These are phyloP conservation scores for Noctuana brunneofusca DNA, from an alignment of 2,888 invertebrate species.

Conservation along the genomic window DNA sequence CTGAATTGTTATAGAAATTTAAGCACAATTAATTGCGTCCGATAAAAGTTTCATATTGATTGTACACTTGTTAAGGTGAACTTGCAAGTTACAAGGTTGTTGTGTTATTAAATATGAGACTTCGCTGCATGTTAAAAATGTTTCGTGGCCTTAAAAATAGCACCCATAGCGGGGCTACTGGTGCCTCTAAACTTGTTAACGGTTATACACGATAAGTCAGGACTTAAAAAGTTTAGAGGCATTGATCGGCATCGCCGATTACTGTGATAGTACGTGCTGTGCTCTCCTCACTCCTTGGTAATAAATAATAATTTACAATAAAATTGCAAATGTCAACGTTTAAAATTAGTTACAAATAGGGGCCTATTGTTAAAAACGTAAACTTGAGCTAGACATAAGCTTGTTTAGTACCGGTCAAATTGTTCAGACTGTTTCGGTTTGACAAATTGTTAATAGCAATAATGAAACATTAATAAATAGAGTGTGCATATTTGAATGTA, in stretches of 20 bases:
- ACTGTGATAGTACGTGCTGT: constrained; percentile 81
- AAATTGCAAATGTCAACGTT: constrained; percentile 37
- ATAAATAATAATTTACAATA: constrained; percentile 38
- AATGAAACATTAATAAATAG: constrained; percentile 36
- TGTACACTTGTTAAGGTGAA: constrained; percentile 17
- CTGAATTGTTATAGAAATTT: constrained; percentile 40
- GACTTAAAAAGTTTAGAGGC: constrained; percentile 46
- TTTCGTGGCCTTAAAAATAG: constrained; percentile 80
- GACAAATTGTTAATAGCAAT: no score
- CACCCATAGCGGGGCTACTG: constrained; percentile 64
- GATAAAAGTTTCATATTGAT: constrained; percentile 38
- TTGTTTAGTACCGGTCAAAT: constrained; percentile 54
- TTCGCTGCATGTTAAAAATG: constrained; percentile 71
- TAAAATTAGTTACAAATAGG: constrained; percentile 45
- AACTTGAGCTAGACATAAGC: constrained; percentile 49
- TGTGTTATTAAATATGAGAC: constrained; percentile 55
- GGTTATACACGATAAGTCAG: constrained; percentile 13
- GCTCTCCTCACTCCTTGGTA: constrained; percentile 62
- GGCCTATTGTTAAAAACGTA: constrained; percentile 68
- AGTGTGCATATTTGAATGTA: constrained; percentile 20
- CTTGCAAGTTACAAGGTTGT: constrained; percentile 58
- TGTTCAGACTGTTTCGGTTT: constrained; percentile 42
- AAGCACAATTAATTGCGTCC: constrained; percentile 67
- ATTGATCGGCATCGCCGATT: constrained; percentile 56
- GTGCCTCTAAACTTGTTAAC: constrained; percentile 51